Evolutionary conservation across 2,113 vertebrate species (phyloP), one percentile per base, ranked within the genome.

Genomic region (Ailurus styani): DNA sequence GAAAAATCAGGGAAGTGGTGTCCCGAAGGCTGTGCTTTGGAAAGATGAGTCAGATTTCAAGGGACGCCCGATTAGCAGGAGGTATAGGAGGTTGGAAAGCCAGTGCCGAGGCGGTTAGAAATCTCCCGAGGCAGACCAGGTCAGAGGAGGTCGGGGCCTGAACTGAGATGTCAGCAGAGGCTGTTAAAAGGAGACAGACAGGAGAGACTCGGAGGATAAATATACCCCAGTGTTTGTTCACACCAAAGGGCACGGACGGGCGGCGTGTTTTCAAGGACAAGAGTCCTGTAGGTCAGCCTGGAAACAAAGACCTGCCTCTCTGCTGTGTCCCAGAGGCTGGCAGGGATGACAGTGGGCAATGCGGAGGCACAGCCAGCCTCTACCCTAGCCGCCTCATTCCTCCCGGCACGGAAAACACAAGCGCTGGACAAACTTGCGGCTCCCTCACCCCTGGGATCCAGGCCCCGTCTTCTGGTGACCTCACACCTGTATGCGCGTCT

Each of bases 21-120:
- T 68, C 60, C 62, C 77, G 12, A 52, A 86, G 77, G 40, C 10
- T 42, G 1, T 6, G 42, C 3, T 73, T 70, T 94, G 14, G 50
- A 72, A 72, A 68, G 25, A 45, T 72, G 66, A 78, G 42, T 77
- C 52, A 12, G 52, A 77, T 60, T 87, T 92, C 77, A 68, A 93
- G 55, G 64, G 2, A 40, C 5, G 42, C 14, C 5, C 12, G 47
- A 75, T 31, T 31, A 88, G 37, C 52, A 81, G 75, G 90, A 85
- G 85, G 45, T 20, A 29, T 0, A 7, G 1, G 73, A 20, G 9
- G 17, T 68, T 86, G 14, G 50, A 85, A 91, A 55, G 29, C 18
- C 77, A 57, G 45, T 0, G 64, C 15, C 18, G 52, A 84, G 37
- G 68, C 45, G 29, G 64, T 29, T 12, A 83, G 37, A 96, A 83